These are phyloP conservation scores for Nephrotoma flavescens DNA, from an alignment of 2,888 invertebrate genomes.

Conservation along the genomic window DNA sequence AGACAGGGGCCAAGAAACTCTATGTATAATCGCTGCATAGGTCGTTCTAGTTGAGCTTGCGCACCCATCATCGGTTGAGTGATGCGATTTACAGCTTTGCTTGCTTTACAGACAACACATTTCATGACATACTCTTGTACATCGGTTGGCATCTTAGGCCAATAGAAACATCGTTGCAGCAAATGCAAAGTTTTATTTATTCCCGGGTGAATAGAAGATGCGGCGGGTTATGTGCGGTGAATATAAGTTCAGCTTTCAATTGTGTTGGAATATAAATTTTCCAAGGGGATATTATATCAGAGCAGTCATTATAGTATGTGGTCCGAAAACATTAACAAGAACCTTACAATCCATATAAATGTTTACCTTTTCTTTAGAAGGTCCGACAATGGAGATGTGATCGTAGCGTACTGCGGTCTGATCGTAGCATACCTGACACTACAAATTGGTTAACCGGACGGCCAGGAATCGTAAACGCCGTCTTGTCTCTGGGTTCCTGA, in stretches of 20 bases:
- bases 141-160: not conserved
- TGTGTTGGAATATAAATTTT: too few relatives aligned
- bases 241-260: too few relatives aligned
- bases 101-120: not conserved
- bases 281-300: too few relatives aligned
- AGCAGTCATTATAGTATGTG: not conserved
- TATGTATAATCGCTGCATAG: too few relatives aligned
- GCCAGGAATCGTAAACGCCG: too few relatives aligned
- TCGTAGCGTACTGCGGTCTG: not conserved
- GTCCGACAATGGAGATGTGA: constrained; percentile 8
- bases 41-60: too few relatives aligned
- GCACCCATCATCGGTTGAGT: too few relatives aligned
- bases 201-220: not conserved
- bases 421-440: too few relatives aligned
- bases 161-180: not conserved
- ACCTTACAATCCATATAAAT: not conserved
- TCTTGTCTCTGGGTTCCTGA: too few relatives aligned
- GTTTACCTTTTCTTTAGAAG: not conserved
- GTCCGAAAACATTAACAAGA: not conserved
- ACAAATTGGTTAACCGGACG: too few relatives aligned
- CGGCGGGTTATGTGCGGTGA: not conserved
- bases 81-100: too few relatives aligned
- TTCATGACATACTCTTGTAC: not conserved
- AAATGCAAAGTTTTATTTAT: not conserved
- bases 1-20: too few relatives aligned